phyloP scores from a whole-genome alignment of 2,113 vertebrate species.

The Larimichthys crocea region DNA sequence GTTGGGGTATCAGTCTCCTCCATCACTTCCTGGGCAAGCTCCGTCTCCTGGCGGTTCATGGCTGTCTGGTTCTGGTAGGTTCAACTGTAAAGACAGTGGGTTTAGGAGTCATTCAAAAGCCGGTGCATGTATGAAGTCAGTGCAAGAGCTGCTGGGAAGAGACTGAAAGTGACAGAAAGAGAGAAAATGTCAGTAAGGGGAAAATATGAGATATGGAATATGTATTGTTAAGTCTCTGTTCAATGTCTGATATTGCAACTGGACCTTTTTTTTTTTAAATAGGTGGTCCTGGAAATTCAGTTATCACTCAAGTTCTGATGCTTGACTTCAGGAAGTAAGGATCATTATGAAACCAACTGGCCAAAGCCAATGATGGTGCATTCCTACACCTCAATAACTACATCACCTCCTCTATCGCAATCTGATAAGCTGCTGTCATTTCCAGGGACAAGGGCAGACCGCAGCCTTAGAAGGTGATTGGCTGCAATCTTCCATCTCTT shows the following conservation, averaged over 20 bases:
- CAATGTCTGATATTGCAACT: neutral
- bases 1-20: conserved; percentile 84
- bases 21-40: conserved; percentile 86
- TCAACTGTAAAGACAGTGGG: neutral
- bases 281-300: neutral
- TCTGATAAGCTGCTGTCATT: too few relatives aligned
- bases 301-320: too few relatives aligned
- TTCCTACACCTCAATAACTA: too few relatives aligned
- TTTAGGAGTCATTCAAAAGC: conserved; percentile 85
- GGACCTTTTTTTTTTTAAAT: neutral
- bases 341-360: too few relatives aligned
- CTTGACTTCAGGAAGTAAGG: too few relatives aligned
- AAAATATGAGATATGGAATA: neutral
- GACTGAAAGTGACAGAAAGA: conserved; percentile 4
- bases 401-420: too few relatives aligned
- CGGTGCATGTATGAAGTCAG: conserved; percentile 10
- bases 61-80: conserved; percentile 68
- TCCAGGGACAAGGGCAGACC: too few relatives aligned
- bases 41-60: conserved; percentile 90
- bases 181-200: neutral
- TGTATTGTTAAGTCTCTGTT: too few relatives aligned
- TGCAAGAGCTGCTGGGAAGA: conserved; percentile 43
- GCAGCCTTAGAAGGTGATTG: too few relatives aligned
- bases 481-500: too few relatives aligned
- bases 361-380: too few relatives aligned